These are phyloP conservation scores for Pampus argenteus DNA, from an alignment of 2,797 vertebrate species.

Conservation along the genomic window DNA sequence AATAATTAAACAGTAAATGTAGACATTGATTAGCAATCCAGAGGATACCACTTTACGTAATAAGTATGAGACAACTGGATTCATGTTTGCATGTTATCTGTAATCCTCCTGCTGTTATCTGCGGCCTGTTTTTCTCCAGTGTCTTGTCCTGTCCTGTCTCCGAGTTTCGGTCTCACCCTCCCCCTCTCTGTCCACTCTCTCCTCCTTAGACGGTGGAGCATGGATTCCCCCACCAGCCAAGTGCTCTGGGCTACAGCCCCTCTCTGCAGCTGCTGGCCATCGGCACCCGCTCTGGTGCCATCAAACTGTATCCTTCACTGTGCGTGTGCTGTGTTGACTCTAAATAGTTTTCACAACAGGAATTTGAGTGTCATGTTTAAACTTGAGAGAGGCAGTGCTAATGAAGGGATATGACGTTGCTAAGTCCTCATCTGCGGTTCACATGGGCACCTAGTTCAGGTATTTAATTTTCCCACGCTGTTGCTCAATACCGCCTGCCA, in stretches of 20 bases:
- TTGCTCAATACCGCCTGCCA: conserved; percentile 49
- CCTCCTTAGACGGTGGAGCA: conserved; percentile 93
- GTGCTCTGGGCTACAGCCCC: conserved; percentile 92
- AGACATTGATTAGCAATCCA: no score
- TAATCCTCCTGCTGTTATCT: conserved; percentile 15
- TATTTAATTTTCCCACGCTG: conserved; percentile 72
- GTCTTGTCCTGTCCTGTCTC: conserved; percentile 7
- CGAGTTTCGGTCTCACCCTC: conserved; percentile 7
- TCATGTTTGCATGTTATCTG: conserved; percentile 12
- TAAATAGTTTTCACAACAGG: neutral
- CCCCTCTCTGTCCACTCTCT: conserved; percentile 34
- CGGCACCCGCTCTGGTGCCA: conserved; percentile 95
- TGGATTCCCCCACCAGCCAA: conserved; percentile 98
- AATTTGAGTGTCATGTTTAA: conserved; percentile 49
- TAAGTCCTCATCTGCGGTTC: conserved; percentile 38
- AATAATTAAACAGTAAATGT: neutral
- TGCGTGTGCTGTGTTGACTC: neutral
- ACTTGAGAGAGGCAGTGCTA: conserved; percentile 43
- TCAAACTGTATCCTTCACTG: conserved; percentile 95
- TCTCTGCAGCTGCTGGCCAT: conserved; percentile 93
- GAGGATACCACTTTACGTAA: no score
- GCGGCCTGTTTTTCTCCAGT: conserved; percentile 1
- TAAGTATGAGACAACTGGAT: neutral
- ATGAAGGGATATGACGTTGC: conserved; percentile 22
- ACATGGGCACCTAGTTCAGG: conserved; percentile 39